Percentiles rank a stretch among this genome's conserved stretches.
These are phyloP conservation scores for Zeugodacus cucurbitae DNA, from an alignment of 1,140 invertebrate species.

Conservation along the genomic window DNA sequence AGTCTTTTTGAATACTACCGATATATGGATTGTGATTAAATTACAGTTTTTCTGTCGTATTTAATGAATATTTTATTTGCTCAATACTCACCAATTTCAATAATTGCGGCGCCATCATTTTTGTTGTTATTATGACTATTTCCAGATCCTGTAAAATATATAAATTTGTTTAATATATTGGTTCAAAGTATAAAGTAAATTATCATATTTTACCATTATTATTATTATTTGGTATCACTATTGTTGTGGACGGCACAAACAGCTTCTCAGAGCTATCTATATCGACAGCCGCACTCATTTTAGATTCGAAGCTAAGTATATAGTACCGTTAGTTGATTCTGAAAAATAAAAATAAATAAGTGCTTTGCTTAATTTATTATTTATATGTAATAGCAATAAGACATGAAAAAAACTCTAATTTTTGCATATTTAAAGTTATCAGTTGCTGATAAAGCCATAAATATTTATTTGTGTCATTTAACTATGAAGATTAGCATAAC, in stretches of 20 bases:
- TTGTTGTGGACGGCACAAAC: neutral
- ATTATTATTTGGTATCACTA: slow-evolving; percentile 1
- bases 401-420: too few species aligned
- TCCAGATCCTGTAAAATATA: neutral
- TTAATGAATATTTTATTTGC: neutral
- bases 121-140: neutral
- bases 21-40: too few species aligned
- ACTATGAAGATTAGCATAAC: too few species aligned
- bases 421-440: too few species aligned
- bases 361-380: too few species aligned
- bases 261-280: neutral
- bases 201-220: neutral
- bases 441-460: too few species aligned
- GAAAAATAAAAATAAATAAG: too few species aligned
- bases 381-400: too few species aligned
- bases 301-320: neutral
- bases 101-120: neutral
- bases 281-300: neutral
- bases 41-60: too few species aligned
- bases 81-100: neutral
- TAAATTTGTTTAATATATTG: neutral
- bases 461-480: neutral
- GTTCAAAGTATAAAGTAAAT: neutral
- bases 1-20: too few species aligned
- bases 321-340: neutral